These are phyloP conservation scores for Chunga burmeisteri DNA, from an alignment of 2,113 vertebrate species.

Conservation along the genomic window DNA sequence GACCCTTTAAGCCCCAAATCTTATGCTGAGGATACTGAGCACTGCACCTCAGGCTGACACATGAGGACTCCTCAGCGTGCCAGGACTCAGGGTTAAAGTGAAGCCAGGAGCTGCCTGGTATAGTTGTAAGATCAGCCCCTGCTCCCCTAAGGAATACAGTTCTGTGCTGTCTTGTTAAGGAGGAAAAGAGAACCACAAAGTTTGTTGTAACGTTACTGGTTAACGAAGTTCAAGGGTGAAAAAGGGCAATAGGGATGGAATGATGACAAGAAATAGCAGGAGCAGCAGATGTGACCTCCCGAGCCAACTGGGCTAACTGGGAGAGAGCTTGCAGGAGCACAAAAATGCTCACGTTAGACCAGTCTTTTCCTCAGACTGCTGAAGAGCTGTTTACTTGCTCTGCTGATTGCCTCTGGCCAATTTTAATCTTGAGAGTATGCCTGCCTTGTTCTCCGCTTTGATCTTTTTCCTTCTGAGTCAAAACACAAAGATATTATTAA, in stretches of 20 bases:
- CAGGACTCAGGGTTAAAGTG: background rate
- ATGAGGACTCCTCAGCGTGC: background rate
- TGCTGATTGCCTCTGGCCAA: constrained; percentile 41
- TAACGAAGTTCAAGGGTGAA: background rate
- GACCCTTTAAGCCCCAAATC: background rate
- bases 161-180: background rate
- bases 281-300: background rate
- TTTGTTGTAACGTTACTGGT: background rate
- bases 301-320: background rate
- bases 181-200: background rate
- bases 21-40: background rate
- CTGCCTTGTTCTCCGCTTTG: constrained; percentile 42
- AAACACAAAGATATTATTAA: constrained; percentile 62
- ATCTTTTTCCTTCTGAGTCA: constrained; percentile 46
- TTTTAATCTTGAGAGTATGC: constrained; percentile 38
- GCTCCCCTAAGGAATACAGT: background rate
- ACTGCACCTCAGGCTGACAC: background rate
- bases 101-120: background rate
- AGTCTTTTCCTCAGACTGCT: background rate
- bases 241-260: background rate
- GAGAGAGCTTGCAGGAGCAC: background rate
- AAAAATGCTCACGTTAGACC: background rate
- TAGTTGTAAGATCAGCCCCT: background rate
- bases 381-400: constrained; percentile 49
- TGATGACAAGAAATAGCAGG: background rate